phyloP scores from a whole-genome alignment of 2,113 vertebrate genomes.

The Anser brachyrhynchus region DNA sequence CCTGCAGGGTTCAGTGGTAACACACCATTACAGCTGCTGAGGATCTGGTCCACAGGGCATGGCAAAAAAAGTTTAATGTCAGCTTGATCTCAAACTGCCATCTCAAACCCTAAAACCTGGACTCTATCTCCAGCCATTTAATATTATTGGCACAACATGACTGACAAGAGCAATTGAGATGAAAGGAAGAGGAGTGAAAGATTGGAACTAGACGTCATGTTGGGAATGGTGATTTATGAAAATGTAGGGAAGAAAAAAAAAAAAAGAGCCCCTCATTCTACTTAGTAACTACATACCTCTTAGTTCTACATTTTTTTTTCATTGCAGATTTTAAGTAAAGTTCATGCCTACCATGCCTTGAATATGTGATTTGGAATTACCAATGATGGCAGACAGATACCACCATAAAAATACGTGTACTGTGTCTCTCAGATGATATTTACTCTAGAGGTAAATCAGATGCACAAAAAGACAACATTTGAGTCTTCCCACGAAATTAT shows the following conservation, averaged over 20 bases:
- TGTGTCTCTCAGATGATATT: neutral
- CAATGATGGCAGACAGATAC: neutral
- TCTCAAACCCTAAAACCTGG: neutral
- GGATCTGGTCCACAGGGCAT: neutral
- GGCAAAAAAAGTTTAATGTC: neutral
- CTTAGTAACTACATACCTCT: neutral
- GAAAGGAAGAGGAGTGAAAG: neutral
- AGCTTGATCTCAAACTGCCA: neutral
- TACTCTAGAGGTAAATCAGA: neutral
- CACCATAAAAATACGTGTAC: neutral
- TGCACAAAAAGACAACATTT: neutral
- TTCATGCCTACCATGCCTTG: neutral
- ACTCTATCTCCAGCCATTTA: neutral
- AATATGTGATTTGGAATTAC: neutral
- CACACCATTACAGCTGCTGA: neutral
- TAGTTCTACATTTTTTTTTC: neutral
- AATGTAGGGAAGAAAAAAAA: neutral
- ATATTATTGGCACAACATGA: no score
- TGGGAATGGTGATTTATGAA: neutral
- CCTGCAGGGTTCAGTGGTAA: neutral
- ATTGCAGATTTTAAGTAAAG: neutral
- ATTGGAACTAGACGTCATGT: neutral
- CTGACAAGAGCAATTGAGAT: neutral
- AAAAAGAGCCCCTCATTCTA: neutral
- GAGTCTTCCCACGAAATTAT: neutral